These are phyloP conservation scores for Limenitis camilla DNA, from an alignment of 2,888 invertebrate genomes.

Conservation along the genomic window DNA sequence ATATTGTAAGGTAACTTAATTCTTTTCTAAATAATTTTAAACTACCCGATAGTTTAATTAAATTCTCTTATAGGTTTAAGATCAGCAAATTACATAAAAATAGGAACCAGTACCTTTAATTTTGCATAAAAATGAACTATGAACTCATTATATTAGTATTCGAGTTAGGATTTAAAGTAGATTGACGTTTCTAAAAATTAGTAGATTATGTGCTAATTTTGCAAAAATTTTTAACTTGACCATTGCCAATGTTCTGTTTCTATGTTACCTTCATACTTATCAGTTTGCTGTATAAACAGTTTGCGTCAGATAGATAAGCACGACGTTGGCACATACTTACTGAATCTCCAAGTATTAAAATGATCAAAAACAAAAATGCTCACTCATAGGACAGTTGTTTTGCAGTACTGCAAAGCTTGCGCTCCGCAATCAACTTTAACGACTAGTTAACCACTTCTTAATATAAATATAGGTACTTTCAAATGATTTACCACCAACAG, in stretches of 20 bases:
- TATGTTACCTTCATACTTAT: slow-evolving; percentile 28
- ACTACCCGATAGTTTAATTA: no score
- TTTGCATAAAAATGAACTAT: slow-evolving; percentile 29
- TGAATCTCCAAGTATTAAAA: slow-evolving; percentile 21
- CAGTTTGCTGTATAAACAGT: slow-evolving; percentile 28
- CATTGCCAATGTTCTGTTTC: slow-evolving; percentile 28
- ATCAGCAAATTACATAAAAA: slow-evolving; percentile 24
- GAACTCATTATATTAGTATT: slow-evolving; percentile 43
- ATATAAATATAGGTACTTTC: background rate
- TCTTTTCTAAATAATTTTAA: slow-evolving; percentile 31
- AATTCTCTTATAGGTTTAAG: no score
- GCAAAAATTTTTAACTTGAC: slow-evolving; percentile 20
- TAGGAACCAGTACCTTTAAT: slow-evolving; percentile 64
- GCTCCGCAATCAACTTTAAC: slow-evolving; percentile 27
- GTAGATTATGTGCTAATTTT: slow-evolving; percentile 14
- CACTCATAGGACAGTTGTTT: slow-evolving; percentile 4
- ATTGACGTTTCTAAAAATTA: background rate
- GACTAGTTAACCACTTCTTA: slow-evolving; percentile 48
- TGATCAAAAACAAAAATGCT: slow-evolving; percentile 15
- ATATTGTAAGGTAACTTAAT: no score
- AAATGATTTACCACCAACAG: slow-evolving; percentile 72
- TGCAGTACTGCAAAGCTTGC: slow-evolving; percentile 23
- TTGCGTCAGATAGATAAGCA: slow-evolving; percentile 30
- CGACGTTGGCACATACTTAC: slow-evolving; percentile 20
- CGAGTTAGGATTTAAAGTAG: slow-evolving; percentile 38